Conservation (phyloP, 1,140 invertebrate species). For the Drosophila sturtevanti region DNA sequence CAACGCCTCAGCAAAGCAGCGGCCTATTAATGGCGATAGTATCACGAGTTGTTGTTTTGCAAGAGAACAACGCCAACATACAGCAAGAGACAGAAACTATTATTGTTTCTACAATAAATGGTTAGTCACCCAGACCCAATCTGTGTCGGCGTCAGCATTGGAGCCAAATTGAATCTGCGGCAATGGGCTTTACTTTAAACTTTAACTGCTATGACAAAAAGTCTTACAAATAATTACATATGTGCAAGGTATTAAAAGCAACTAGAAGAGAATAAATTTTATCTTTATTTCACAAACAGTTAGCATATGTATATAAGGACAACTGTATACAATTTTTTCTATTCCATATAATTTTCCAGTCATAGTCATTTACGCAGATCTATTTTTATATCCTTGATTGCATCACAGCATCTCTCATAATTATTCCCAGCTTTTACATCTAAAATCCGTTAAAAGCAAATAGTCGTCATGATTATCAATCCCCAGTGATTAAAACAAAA, state of each 20-base stretch:
- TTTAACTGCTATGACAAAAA: background rate
- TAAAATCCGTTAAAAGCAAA: conserved; percentile 11
- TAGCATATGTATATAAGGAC: no score
- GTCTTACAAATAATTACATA: background rate
- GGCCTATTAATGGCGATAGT: conserved; percentile 54
- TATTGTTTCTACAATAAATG: conserved; percentile 32
- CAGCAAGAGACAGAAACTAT: conserved; percentile 40
- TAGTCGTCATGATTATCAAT: conserved; percentile 26
- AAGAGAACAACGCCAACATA: conserved; percentile 47
- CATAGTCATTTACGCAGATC: background rate
- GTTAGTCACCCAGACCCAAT: conserved; percentile 11
- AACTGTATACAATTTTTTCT: no score
- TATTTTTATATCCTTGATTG: background rate
- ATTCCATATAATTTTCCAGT: no score
- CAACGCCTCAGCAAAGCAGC: conserved; percentile 38
- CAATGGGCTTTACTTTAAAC: no score
- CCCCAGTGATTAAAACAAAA: conserved; percentile 37
- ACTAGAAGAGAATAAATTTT: background rate
- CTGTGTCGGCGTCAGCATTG: conserved; percentile 28
- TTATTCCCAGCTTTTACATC: conserved; percentile 10
- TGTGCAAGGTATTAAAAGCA: background rate
- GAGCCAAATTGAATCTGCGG: background rate
- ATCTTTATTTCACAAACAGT: no score
- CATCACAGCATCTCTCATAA: conserved; percentile 16
- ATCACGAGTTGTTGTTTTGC: conserved; percentile 37